A percentile compares a stretch with the other conserved stretches of the same genome.
Evolutionary conservation across 2,888 invertebrate genomes (phyloP).

Genomic region (Cetonia aurata): DNA sequence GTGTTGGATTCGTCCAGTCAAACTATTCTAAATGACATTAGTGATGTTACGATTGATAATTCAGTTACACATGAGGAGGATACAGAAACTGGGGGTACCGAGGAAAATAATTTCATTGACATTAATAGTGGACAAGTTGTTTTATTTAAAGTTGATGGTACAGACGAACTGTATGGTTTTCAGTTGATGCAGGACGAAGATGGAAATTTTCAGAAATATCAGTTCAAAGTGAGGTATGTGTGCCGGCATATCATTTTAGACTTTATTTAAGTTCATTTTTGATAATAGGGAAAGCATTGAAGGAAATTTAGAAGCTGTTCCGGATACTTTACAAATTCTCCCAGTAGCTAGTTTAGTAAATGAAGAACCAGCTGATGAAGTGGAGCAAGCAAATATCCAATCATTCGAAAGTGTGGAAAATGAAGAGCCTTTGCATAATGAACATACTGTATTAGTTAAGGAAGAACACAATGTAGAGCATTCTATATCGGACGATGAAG

Average conservation of each 20-base stretch:
- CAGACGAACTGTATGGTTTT: slow-evolving; percentile 63
- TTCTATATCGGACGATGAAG: slow-evolving; percentile 35
- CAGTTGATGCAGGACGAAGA: slow-evolving; percentile 63
- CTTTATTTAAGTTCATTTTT: neutral
- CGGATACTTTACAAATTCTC: slow-evolving; percentile 62
- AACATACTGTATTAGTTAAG: slow-evolving; percentile 27
- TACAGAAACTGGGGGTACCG: slow-evolving; percentile 46
- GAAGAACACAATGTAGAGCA: slow-evolving; percentile 35
- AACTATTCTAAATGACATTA: slow-evolving; percentile 56
- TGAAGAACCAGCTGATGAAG: slow-evolving; percentile 32
- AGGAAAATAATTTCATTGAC: slow-evolving; percentile 43
- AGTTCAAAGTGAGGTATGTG: slow-evolving; percentile 63
- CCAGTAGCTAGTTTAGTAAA: slow-evolving; percentile 52
- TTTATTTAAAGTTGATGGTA: slow-evolving; percentile 62
- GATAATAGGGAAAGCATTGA: slow-evolving; percentile 60
- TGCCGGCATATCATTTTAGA: slow-evolving; percentile 20
- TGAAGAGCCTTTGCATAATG: neutral
- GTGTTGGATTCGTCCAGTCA: slow-evolving; percentile 59
- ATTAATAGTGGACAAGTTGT: slow-evolving; percentile 57
- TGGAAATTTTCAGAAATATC: slow-evolving; percentile 64
- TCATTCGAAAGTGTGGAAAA: slow-evolving; percentile 30
- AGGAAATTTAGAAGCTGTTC: slow-evolving; percentile 63
- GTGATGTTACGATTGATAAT: slow-evolving; percentile 51
- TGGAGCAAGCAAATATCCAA: slow-evolving; percentile 12
- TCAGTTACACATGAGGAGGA: slow-evolving; percentile 45